Conservation (phyloP, 2,113 vertebrate genomes). For the Mustelus asterias region DNA sequence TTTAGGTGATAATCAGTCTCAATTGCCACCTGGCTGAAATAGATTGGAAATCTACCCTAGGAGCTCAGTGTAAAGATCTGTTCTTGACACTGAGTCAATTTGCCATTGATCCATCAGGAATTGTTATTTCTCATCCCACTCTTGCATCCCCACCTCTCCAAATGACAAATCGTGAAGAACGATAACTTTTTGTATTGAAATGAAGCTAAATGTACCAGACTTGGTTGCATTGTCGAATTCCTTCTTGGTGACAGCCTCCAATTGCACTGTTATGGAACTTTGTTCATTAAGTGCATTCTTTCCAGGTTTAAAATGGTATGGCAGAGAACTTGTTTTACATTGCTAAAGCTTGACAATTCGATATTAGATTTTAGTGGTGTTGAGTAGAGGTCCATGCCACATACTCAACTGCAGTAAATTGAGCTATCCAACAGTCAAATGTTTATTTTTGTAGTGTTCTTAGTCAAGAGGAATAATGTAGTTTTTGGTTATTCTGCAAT, state of each 20-base stretch:
- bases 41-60: background rate
- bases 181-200: background rate
- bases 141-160: background rate
- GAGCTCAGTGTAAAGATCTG: background rate
- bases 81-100: background rate
- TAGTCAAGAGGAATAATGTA: background rate
- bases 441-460: background rate
- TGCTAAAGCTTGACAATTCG: background rate
- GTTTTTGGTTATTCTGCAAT: background rate
- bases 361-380: background rate
- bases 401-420: background rate
- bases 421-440: background rate
- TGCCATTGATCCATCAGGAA: background rate
- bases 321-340: background rate
- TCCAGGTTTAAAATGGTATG: background rate
- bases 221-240: background rate
- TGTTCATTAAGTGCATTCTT: background rate
- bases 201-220: background rate
- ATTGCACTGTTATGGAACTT: background rate
- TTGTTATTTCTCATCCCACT: background rate
- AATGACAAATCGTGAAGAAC: background rate
- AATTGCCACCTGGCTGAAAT: background rate
- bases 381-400: background rate
- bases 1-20: background rate
- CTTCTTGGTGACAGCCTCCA: background rate